phyloP scores from a whole-genome alignment of 2,797 vertebrate species.

The Sandelia bainsii region DNA sequence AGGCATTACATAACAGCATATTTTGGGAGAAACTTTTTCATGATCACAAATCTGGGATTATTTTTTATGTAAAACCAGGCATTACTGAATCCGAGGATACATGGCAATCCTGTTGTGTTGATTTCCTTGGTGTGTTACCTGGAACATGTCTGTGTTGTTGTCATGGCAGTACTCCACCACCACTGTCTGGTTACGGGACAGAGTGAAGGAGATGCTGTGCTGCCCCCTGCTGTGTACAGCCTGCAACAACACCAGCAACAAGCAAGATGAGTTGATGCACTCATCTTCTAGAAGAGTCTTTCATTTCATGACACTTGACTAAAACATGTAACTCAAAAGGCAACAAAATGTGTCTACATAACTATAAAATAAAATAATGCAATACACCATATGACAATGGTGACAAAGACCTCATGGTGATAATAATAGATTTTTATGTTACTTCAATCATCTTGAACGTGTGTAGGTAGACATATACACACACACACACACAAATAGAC shows the following conservation, averaged over 20 bases:
- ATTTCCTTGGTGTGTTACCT: slow-evolving; percentile 83
- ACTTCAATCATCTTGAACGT: neutral
- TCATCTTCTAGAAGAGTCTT: slow-evolving; percentile 14
- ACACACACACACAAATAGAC: neutral
- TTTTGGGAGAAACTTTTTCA: slow-evolving; percentile 21
- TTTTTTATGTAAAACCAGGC: neutral
- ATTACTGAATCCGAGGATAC: neutral
- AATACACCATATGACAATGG: neutral
- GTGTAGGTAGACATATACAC: neutral
- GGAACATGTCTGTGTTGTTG: slow-evolving; percentile 98
- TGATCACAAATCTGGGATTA: slow-evolving; percentile 1
- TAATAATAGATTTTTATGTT: neutral
- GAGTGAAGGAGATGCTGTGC: slow-evolving; percentile 96
- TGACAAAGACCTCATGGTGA: neutral
- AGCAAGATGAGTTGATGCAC: neutral
- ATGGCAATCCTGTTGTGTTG: neutral
- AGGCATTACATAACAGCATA: slow-evolving; percentile 43
- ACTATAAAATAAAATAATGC: neutral
- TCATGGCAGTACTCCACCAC: slow-evolving; percentile 98
- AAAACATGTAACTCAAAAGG: neutral
- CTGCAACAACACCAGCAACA: slow-evolving; percentile 79
- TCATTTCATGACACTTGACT: neutral
- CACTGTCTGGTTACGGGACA: slow-evolving; percentile 96
- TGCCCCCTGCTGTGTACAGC: slow-evolving; percentile 96
- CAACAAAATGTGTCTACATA: neutral